phyloP scores from a whole-genome alignment of 2,888 invertebrate genomes.

The Yponomeuta malinellus region DNA sequence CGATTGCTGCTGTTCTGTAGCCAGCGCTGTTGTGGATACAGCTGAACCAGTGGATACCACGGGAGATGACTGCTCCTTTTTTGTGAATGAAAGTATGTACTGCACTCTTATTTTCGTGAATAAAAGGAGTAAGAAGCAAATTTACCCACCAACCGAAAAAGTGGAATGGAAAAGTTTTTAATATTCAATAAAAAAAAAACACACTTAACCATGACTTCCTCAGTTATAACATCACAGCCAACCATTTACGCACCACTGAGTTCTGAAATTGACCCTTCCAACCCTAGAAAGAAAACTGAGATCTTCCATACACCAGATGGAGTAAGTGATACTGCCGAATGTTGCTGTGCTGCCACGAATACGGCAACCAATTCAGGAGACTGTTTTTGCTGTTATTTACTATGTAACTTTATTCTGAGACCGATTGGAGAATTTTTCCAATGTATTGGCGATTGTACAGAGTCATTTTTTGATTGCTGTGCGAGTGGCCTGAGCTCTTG shows the following conservation, averaged over 20 bases:
- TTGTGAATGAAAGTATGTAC: no score
- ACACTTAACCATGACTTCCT: background rate
- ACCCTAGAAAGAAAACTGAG: background rate
- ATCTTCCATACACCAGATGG: background rate
- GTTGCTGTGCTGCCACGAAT: slow-evolving; percentile 2
- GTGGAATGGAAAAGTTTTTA: no score
- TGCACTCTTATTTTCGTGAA: no score
- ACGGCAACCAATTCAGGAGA: background rate
- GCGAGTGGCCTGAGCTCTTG: slow-evolving; percentile 18
- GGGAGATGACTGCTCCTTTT: no score
- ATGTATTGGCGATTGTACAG: slow-evolving; percentile 18
- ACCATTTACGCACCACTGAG: background rate
- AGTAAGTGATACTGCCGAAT: background rate
- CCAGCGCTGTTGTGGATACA: no score
- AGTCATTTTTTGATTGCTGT: slow-evolving; percentile 19
- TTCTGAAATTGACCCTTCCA: background rate
- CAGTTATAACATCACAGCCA: slow-evolving; percentile 7
- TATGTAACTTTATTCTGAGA: background rate
- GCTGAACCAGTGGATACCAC: no score
- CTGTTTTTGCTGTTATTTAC: slow-evolving; percentile 1
- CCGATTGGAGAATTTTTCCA: background rate
- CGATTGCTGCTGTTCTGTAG: no score
- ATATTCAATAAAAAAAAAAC: no score
- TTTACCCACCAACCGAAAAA: no score
- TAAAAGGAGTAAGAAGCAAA: no score